These are phyloP conservation scores for Lanistes nyassanus DNA, from an alignment of 1,140 invertebrate species.

Conservation along the genomic window DNA sequence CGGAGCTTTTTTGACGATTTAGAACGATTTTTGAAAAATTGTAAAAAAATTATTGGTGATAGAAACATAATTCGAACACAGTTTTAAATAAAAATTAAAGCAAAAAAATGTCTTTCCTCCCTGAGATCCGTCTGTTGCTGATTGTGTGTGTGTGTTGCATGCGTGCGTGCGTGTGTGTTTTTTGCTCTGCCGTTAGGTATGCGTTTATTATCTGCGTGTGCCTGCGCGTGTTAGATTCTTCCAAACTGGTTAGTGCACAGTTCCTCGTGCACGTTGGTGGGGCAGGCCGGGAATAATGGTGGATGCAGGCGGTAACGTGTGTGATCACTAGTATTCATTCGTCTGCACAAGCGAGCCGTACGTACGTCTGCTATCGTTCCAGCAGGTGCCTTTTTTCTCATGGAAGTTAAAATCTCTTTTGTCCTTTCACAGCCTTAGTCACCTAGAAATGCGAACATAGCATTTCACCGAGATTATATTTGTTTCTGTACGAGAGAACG, in stretches of 20 bases:
- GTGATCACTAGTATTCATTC: neutral
- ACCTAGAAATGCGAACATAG: no score
- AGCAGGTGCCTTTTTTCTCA: neutral
- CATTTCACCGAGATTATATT: no score
- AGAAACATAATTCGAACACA: no score
- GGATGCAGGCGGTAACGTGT: neutral
- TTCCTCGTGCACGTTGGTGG: no score
- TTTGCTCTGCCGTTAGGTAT: neutral
- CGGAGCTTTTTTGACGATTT: no score
- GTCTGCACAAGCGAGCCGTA: neutral
- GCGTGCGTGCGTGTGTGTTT: conserved; percentile 1
- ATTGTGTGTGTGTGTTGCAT: conserved; percentile 21
- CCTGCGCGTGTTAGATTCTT: neutral
- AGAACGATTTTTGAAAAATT: no score
- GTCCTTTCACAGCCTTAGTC: no score
- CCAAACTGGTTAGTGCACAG: no score
- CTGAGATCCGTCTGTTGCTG: neutral
- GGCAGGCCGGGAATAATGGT: neutral
- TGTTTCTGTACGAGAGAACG: no score
- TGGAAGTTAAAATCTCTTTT: neutral
- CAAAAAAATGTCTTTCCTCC: neutral
- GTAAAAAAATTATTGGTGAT: no score
- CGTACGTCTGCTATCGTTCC: neutral
- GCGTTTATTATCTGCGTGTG: conserved; percentile 5
- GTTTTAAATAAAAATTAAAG: neutral